Evolutionary conservation across 2,113 vertebrate species (phyloP).

Genomic region (Marmota flaviventris): DNA sequence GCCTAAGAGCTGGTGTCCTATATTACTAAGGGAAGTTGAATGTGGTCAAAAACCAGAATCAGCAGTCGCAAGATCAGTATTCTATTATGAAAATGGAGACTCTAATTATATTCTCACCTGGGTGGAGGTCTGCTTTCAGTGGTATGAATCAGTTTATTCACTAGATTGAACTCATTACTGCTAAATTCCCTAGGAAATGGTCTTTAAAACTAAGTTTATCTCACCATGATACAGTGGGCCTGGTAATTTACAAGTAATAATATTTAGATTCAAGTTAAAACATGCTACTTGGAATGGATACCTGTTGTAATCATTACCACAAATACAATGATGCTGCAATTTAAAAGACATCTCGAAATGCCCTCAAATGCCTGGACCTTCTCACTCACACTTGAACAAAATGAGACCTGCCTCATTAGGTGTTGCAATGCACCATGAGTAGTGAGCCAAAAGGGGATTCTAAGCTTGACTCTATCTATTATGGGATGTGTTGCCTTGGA

Average conservation of each 20-base stretch:
- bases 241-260: background rate
- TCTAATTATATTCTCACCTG: background rate
- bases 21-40: background rate
- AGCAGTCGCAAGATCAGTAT: background rate
- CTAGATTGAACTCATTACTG: background rate
- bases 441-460: background rate
- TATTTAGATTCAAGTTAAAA: conserved; percentile 42
- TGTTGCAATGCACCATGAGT: background rate
- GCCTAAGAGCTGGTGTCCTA: conserved; percentile 10
- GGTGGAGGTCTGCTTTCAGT: fast-evolving
- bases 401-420: background rate
- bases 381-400: background rate
- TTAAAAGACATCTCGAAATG: conserved; percentile 37
- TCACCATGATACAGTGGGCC: background rate
- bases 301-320: background rate
- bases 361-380: background rate
- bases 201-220: conserved; percentile 17
- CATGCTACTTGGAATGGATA: background rate
- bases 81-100: background rate
- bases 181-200: background rate
- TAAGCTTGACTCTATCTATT: background rate
- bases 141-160: conserved; percentile 29
- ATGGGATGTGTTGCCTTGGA: background rate
- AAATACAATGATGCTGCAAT: background rate
- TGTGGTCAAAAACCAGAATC: background rate